Conservation (phyloP, 2,113 vertebrate genomes). For the Corapipo altera region DNA sequence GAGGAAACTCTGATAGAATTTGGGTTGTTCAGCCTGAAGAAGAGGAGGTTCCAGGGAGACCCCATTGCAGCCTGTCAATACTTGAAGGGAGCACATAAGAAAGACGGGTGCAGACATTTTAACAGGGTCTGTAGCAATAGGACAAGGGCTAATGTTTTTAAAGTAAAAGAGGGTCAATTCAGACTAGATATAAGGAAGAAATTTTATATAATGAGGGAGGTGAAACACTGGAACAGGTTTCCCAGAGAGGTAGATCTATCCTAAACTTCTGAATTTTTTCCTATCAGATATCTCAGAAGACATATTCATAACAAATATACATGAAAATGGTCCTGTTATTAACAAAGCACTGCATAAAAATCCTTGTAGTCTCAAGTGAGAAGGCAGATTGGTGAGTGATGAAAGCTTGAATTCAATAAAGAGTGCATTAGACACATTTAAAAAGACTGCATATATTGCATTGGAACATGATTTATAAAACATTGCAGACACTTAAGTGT, state of each 20-base stretch:
- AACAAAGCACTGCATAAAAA: neutral
- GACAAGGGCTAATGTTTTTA: neutral
- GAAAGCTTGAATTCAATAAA: neutral
- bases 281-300: neutral
- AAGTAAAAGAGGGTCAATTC: neutral
- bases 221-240: neutral
- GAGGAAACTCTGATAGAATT: neutral
- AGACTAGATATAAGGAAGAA: neutral
- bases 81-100: neutral
- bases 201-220: neutral
- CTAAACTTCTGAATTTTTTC: neutral
- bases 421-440: neutral
- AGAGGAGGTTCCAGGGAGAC: neutral
- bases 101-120: neutral
- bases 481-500: neutral
- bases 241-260: neutral
- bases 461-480: neutral
- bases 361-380: neutral
- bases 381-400: neutral
- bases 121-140: neutral
- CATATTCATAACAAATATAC: neutral
- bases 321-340: neutral
- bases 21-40: neutral
- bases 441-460: neutral
- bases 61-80: neutral